Base-by-base conservation (phyloP, 2,113 vertebrate species). In the Lophius piscatorius region DNA sequence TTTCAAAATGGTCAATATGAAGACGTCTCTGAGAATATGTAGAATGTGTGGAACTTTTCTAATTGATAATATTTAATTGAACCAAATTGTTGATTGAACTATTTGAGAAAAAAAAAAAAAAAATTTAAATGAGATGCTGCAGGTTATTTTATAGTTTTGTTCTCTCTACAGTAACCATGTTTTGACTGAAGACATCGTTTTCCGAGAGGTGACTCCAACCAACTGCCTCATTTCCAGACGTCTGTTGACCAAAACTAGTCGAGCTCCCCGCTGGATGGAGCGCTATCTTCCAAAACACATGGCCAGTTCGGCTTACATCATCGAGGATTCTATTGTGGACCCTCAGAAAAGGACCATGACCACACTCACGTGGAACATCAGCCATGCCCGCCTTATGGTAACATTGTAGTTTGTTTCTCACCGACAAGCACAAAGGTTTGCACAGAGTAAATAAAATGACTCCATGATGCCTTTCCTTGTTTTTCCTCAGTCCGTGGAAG, bases 291-390 rank as follows among this genome's bases (percentile, higher is more conserved):
- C 97, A 0, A 90, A 92, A 61, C 95, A 98, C 3, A 94, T 96
- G 68, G 88, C 95, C 66, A 94, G 93, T 89, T 94, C 92, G 0
- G 97, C 98, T 6, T 99, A 98, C 90, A 91, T 99, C 86, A 88
- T 99, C 6, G 97, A 99, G 90, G 97, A 99, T 79, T 98, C 97
- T 17, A 85, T 99, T 3, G 94, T 99, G 88, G 96, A 99, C 91
- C 94, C 94, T 63, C 90, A 92, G 84, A 94, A 92, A 83, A 92
- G 87, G 88, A 97, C 94, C 86, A 93, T 98, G 94, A 96, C 95
- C 84, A 98, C 96, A 0, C 90, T 97, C 63, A 96, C 96, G 29
- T 96, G 96, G 97, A 99, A 99, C 84, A 95, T 99, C 87, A 99
- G 92, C 83, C 97, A 99, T 0, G 92, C 92, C 1, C 91, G 94